These are phyloP conservation scores for Sciurus niger DNA, from an alignment of 2,113 vertebrate genomes.

Conservation along the genomic window DNA sequence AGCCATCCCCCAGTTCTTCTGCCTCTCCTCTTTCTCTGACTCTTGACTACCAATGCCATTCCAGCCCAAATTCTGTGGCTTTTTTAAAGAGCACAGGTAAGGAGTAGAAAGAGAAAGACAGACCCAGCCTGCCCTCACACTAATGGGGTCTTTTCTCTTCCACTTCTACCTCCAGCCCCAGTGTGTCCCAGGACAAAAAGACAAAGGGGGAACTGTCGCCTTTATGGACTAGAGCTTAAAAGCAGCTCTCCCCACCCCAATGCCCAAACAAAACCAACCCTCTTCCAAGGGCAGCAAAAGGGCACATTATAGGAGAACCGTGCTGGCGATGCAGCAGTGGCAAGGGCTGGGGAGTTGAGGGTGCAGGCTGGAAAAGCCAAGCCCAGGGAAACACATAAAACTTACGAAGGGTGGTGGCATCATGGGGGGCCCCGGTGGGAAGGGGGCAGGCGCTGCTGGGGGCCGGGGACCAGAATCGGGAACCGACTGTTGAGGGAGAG, in stretches of 20 bases:
- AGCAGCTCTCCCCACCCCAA: constrained; percentile 63
- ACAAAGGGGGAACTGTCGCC: constrained; percentile 42
- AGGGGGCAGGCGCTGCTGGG: constrained; percentile 87
- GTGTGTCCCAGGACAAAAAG: constrained; percentile 61
- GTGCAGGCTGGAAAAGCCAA: constrained; percentile 82
- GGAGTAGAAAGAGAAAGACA: constrained; percentile 67
- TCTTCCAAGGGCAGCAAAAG: constrained; percentile 64
- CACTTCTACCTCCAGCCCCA: constrained; percentile 54
- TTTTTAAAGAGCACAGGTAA: constrained; percentile 70
- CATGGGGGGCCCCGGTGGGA: constrained; percentile 88
- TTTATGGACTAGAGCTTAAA: constrained; percentile 13
- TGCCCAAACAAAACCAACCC: constrained; percentile 70
- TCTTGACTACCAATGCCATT: constrained; percentile 47
- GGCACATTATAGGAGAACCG: constrained; percentile 28
- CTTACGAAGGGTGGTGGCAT: constrained; percentile 91
- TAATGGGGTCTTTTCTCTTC: constrained; percentile 52
- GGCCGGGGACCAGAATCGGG: constrained; percentile 89
- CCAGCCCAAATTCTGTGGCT: constrained; percentile 59
- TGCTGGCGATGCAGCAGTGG: constrained; percentile 63
- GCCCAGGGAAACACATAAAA: constrained; percentile 78
- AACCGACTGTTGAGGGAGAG: constrained; percentile 88
- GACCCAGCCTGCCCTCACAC: constrained; percentile 31
- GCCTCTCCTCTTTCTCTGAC: constrained; percentile 57
- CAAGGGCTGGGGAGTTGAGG: constrained; percentile 71
- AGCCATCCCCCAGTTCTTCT: constrained; percentile 37